Base-by-base conservation (phyloP, 2,797 vertebrate genomes). In the Prunella strophiata region DNA sequence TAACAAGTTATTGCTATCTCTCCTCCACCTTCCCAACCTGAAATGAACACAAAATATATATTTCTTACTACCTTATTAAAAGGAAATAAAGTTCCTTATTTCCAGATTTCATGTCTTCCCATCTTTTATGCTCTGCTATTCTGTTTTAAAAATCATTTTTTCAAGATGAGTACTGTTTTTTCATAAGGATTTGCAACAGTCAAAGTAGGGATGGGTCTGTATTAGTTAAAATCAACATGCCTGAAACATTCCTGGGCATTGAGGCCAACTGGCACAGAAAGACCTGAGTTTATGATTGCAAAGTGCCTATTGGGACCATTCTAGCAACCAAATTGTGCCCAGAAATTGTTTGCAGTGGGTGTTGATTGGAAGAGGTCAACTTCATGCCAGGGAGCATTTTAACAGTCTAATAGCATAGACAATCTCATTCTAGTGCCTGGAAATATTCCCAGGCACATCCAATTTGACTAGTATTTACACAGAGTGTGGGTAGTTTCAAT, bases 351-450 rank as follows among this genome's bases (percentile, higher is more conserved):
- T 88, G 77, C 74, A 62, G n/a, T 63, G 52, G 45, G n/a, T 57
- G 58, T 82, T 90, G 93, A 90, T 88, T 85, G 77, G 55, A 90
- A 87, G 63, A 90, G 90, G 94, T 96, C 83, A 96, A 73, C 94
- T 81, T 58, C 83, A 68, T 94, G 80, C 59, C 85, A 89, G 67
- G 74, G 55, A 88, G 59, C 11, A 54, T 86, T 91, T 93, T 81
- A 95, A 71, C 51, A 90, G 80, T 82, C 77, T 76, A 70, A 81
- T 73, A 94, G 74, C 55, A 84, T 2, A 76, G 77, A 79, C n/a
- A 38, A 42, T 73, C 59, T 90, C 77, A 42, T 91, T 90, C 90
- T 79, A 87, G 74, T 52, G 74, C 55, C 85, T 95, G 93, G 91
- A 94, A 91, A 82, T 78, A 84, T 55, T 96, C 83, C 83, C 73